Percentiles rank a stretch among this genome's conserved stretches.
Conservation (phyloP, 2,888 invertebrate species). For the Drosophila atripex region DNA sequence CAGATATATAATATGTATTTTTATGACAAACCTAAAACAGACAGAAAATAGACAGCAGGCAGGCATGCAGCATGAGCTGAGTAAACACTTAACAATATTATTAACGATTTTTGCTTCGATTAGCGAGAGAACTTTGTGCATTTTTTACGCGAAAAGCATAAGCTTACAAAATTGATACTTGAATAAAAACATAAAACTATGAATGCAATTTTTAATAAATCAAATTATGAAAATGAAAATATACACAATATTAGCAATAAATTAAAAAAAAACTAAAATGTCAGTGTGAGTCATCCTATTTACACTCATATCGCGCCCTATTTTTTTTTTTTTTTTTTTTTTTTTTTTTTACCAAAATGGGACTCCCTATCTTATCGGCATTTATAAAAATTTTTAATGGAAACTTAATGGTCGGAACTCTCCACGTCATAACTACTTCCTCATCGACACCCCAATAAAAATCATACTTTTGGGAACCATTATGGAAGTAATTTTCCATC, state of each 20-base stretch:
- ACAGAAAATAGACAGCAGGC: slow-evolving; percentile 28
- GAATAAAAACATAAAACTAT: slow-evolving; percentile 53
- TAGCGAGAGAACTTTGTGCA: slow-evolving; percentile 75
- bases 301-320: neutral
- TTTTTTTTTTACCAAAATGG: slow-evolving; percentile 4
- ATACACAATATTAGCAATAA: slow-evolving; percentile 74
- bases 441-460: slow-evolving; percentile 2
- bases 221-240: slow-evolving; percentile 72
- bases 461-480: neutral
- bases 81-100: slow-evolving; percentile 49
- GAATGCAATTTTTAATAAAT: slow-evolving; percentile 79
- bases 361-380: slow-evolving; percentile 32
- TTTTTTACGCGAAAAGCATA: slow-evolving; percentile 75
- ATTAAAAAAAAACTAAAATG: slow-evolving; percentile 54
- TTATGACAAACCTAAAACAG: slow-evolving; percentile 63
- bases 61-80: slow-evolving; percentile 36
- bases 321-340: neutral
- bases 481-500: neutral
- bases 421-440: slow-evolving; percentile 5
- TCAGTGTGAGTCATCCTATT: slow-evolving; percentile 26
- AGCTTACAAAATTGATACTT: slow-evolving; percentile 73
- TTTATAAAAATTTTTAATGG: slow-evolving; percentile 10
- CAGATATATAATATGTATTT: slow-evolving; percentile 69
- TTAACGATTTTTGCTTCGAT: slow-evolving; percentile 75
- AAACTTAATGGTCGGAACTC: slow-evolving; percentile 6